Conservation (phyloP, 2,113 vertebrate genomes). For the Oryctolagus cuniculus region mOryCun1.1 NC_091432.1:59010001-59010500, state of each 20-base stretch:
- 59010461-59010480: not conserved
- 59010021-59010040: not conserved
- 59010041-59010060: not conserved
- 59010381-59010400: not conserved
- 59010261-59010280: not conserved
- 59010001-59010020: not conserved
- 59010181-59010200: not conserved
- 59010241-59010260: not conserved
- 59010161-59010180: slow-evolving; percentile 9
- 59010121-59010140: not conserved
- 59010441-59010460: not conserved
- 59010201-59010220: not conserved
- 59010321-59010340: not conserved
- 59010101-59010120: not conserved
- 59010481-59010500: not conserved
- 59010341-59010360: not conserved
- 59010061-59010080: not conserved
- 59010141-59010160: not conserved
- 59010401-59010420: not conserved
- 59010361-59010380: not conserved
- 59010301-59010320: not conserved
- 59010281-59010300: slow-evolving; percentile 12
- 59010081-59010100: not conserved
- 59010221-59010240: not conserved
- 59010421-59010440: not conserved